Evolutionary conservation across 1,140 invertebrate species (phyloP), one percentile per base, ranked within the genome.

Genomic region (Bombus turneri): DNA sequence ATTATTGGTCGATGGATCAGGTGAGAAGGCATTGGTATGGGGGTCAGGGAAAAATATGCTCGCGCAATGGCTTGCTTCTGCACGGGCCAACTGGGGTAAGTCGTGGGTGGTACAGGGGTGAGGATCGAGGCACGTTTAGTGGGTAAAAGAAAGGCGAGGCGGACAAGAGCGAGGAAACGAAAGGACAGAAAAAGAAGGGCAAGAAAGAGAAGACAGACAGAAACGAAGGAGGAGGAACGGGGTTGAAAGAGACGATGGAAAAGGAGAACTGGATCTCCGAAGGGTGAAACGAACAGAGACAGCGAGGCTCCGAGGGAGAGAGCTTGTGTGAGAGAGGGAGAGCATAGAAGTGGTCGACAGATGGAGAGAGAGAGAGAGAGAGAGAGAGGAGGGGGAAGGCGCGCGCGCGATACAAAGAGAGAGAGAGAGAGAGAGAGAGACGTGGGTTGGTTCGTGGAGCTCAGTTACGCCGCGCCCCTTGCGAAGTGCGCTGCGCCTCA

Each of bases 381-480:
- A 64, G 53, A 37, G 66, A 62, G 57, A n/a, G 71, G 57, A 79
- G 86, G 28, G 64, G 47, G 13, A 47, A 66, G 66, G 72, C 57
- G 69, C 69, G 18, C 75, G 83, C 90, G 85, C 83, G 62, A 91
- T 79, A 76, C 1, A 75, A 82, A 91, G 85, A 86, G 88, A 90
- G 37, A 37, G 25, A 37, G 73, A 76, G 31, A 73, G 72, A 79
- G 89, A 74, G 81, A 59, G 91, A 90, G 87, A 82, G 88, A 69
- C 86, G 88, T 88, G 91, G 91, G 92, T 93, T 89, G 92, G 92
- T 86, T 91, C 86, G 84, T 81, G 89, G 89, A 87, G 91, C 85
- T 94, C 94, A 95, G 94, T 95, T 93, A 92, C 94, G 94, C 94
- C 94, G 94, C 94, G 93, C 93, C 94, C 94, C 94, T 95, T 92